Percentiles rank a stretch among this genome's conserved stretches.
Conservation (phyloP, 2,888 invertebrate species). For the Crematogaster levior region DNA sequence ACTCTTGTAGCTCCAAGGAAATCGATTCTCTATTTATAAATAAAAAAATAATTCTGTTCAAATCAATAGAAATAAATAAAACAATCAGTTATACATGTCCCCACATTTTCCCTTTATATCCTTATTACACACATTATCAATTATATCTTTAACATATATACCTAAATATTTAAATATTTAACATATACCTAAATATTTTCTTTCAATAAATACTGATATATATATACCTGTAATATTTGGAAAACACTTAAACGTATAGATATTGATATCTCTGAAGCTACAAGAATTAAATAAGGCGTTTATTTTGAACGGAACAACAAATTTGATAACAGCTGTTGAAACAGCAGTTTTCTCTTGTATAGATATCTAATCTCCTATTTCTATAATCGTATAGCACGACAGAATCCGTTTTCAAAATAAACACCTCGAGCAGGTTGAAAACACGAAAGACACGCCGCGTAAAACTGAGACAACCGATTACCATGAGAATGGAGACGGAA, state of each 20-base stretch:
- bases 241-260: neutral
- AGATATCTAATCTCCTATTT: neutral
- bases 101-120: neutral
- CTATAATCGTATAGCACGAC: neutral
- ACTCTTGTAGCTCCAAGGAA: slow-evolving; percentile 11
- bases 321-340: neutral
- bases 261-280: slow-evolving; percentile 1
- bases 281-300: neutral
- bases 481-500: slow-evolving; percentile 36
- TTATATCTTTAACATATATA: no score
- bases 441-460: slow-evolving; percentile 16
- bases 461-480: slow-evolving; percentile 27
- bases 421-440: neutral
- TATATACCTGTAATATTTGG: neutral
- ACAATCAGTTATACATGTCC: no score
- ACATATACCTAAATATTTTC: neutral
- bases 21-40: neutral
- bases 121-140: no score
- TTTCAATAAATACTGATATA: neutral
- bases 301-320: slow-evolving; percentile 3
- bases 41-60: no score
- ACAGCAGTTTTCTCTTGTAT: neutral
- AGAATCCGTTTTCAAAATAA: slow-evolving; percentile 24
- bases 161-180: no score
- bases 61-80: no score